Conservation (phyloP, 2,888 invertebrate genomes). For the Cosmia pyralina region DNA sequence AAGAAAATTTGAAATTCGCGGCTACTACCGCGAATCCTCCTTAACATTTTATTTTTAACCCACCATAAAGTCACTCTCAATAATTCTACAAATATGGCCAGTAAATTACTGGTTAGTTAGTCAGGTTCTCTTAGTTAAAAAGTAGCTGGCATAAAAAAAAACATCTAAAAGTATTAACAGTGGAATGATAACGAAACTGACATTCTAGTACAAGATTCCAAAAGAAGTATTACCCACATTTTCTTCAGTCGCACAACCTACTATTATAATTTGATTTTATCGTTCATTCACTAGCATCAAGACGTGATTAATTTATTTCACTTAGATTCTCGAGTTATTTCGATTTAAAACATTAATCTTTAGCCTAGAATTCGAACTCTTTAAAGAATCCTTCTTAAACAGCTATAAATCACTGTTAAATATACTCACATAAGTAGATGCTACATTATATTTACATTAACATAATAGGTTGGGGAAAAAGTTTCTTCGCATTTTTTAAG, state of each 20-base stretch:
- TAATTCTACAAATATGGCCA: background rate
- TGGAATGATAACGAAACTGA: background rate
- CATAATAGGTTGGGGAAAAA: too few relatives aligned
- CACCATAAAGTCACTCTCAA: too few relatives aligned
- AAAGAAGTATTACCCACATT: background rate
- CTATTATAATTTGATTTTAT: slow-evolving; percentile 40
- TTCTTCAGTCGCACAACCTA: background rate
- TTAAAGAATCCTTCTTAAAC: background rate
- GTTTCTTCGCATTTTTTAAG: too few relatives aligned
- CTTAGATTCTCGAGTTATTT: slow-evolving; percentile 28
- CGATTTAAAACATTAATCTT: slow-evolving; percentile 12
- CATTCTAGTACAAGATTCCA: background rate
- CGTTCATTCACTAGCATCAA: slow-evolving; percentile 29
- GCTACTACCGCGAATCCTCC: too few relatives aligned
- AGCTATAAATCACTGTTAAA: too few relatives aligned
- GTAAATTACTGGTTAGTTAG: slow-evolving; percentile 6
- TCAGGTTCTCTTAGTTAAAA: slow-evolving; percentile 3
- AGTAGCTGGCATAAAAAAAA: background rate
- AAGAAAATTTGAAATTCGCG: too few relatives aligned
- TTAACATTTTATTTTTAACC: too few relatives aligned
- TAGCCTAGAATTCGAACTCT: background rate
- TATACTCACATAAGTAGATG: background rate
- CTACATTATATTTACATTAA: background rate
- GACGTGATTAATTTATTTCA: slow-evolving; percentile 35
- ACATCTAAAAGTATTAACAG: background rate